Percentiles rank a stretch among this genome's conserved stretches.
Evolutionary conservation across 2,888 invertebrate species (phyloP).

Genomic region (Tenthredo livida): DNA sequence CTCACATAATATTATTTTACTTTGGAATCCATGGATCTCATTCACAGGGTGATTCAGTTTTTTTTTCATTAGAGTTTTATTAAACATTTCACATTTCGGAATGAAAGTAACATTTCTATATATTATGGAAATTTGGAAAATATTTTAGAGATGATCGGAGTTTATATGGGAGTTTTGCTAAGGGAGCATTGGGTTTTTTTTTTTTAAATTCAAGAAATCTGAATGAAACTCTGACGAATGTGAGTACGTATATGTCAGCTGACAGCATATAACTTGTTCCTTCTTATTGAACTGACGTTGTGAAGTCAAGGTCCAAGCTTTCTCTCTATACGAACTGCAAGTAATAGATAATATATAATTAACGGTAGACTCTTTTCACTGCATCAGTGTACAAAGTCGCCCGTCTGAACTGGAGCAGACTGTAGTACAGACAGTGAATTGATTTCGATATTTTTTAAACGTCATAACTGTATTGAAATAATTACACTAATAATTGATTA

Average conservation of each 20-base stretch:
- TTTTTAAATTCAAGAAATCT: background rate
- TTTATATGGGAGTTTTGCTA: too few species aligned
- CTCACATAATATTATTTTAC: background rate
- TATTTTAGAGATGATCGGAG: too few species aligned
- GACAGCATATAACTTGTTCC: constrained; percentile 36
- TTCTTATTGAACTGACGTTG: constrained; percentile 44
- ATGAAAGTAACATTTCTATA: too few species aligned
- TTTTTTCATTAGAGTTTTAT: too few species aligned
- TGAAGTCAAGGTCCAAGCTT: constrained; percentile 44
- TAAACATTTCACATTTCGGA: too few species aligned
- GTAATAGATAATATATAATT: constrained; percentile 43
- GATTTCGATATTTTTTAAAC: constrained; percentile 25
- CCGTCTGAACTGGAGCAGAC: constrained; percentile 6
- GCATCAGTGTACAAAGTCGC: background rate
- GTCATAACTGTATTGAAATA: constrained; percentile 19
- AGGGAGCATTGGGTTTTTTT: too few species aligned
- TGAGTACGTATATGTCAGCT: background rate
- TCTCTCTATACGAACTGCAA: constrained; percentile 26
- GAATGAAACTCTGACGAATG: background rate
- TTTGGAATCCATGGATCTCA: background rate
- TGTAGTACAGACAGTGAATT: constrained; percentile 1
- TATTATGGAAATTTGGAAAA: too few species aligned
- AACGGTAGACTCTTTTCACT: constrained; percentile 27
- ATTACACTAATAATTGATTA: constrained; percentile 37
- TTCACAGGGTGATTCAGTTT: too few species aligned